Evolutionary conservation across 2,113 vertebrate species (phyloP).

Genomic region (Asarcornis scutulata): DNA sequence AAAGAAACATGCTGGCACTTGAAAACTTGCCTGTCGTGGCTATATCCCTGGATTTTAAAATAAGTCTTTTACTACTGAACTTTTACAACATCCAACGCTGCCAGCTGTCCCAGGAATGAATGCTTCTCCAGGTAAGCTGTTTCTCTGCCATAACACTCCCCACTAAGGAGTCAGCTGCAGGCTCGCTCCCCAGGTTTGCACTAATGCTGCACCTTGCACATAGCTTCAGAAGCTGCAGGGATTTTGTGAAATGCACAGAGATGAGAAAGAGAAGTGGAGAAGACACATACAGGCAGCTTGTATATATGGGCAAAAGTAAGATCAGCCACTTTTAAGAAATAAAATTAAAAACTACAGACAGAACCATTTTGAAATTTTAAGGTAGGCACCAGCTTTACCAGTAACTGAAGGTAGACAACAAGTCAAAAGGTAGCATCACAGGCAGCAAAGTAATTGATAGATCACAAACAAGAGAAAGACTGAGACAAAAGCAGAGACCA

Average conservation of each 20-base stretch:
- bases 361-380: background rate
- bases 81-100: background rate
- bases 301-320: background rate
- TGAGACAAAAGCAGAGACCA: background rate
- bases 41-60: background rate
- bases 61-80: background rate
- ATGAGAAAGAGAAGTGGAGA: background rate
- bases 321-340: background rate
- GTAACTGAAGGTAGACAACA: background rate
- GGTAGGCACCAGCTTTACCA: background rate
- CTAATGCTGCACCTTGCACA: background rate
- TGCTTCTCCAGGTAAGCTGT: background rate
- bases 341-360: background rate
- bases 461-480: background rate
- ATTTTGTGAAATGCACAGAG: background rate
- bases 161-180: background rate
- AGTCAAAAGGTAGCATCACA: background rate
- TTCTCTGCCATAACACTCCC: rapidly evolving
- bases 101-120: background rate
- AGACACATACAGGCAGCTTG: background rate
- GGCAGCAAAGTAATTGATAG: background rate
- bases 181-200: background rate
- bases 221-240: background rate
- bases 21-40: background rate
- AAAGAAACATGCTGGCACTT: rapidly evolving